Conservation (phyloP, 2,888 invertebrate genomes). For the Eupelmus urozonus region DNA sequence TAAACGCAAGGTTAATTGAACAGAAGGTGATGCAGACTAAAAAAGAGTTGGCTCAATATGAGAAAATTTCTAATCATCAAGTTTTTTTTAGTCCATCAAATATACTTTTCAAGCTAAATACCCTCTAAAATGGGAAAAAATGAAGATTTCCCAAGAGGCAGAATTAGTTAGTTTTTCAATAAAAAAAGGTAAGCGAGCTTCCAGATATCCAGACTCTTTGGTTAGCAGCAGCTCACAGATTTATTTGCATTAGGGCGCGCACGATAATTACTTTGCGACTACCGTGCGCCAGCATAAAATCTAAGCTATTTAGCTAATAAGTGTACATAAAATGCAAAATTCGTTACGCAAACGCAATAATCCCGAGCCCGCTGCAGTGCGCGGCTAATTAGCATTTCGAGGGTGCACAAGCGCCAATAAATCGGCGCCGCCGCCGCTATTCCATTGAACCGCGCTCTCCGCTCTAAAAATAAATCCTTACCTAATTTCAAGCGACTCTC, state of each 20-base stretch:
- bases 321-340: background rate
- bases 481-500: slow-evolving; percentile 9
- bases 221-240: too few species aligned
- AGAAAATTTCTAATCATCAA: too few species aligned
- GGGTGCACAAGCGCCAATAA: background rate
- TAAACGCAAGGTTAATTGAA: too few species aligned
- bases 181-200: too few species aligned
- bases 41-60: too few species aligned
- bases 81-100: too few species aligned
- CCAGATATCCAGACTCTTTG: too few species aligned
- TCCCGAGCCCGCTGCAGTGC: background rate
- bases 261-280: background rate
- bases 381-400: slow-evolving; percentile 23
- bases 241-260: background rate
- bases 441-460: slow-evolving; percentile 25
- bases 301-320: slow-evolving; percentile 13
- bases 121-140: too few species aligned
- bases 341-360: slow-evolving; percentile 23
- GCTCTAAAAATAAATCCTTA: slow-evolving; percentile 40
- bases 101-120: too few species aligned
- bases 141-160: too few species aligned
- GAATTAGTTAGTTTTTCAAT: too few species aligned
- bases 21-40: too few species aligned
- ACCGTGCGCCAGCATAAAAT: background rate
- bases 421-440: slow-evolving; percentile 11